Percentiles rank a stretch among this genome's conserved stretches.
phyloP scores from a whole-genome alignment of 2,113 vertebrate genomes.

The Oncorhynchus gorbuscha region DNA sequence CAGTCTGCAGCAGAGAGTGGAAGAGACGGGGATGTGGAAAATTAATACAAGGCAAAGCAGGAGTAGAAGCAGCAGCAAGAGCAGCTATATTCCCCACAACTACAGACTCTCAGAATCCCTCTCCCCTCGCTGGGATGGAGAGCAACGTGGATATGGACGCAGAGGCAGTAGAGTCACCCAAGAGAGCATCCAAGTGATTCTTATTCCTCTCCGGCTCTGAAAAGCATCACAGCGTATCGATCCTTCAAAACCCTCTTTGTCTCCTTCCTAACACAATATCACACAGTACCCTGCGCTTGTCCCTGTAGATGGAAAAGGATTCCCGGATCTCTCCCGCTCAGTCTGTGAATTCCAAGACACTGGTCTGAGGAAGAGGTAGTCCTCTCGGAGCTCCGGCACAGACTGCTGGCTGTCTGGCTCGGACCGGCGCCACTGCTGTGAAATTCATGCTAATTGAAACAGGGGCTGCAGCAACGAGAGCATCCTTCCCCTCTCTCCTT shows the following conservation, averaged over 20 bases:
- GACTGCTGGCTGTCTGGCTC: conserved; percentile 29
- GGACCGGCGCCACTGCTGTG: conserved; percentile 41
- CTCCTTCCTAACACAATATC: conserved; percentile 30
- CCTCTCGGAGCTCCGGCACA: conserved; percentile 49
- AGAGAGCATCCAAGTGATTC: conserved; percentile 35
- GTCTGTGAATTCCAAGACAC: background rate
- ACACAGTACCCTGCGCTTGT: background rate
- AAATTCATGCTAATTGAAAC: conserved; percentile 79
- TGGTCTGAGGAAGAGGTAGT: conserved; percentile 32
- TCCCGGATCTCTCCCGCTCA: conserved; percentile 15
- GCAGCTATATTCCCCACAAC: conserved; percentile 53
- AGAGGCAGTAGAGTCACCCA: background rate
- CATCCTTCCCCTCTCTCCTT: conserved; percentile 56
- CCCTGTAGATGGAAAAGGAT: background rate
- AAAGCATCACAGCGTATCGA: background rate
- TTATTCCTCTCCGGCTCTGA: conserved; percentile 36
- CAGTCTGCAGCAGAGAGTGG: no score
- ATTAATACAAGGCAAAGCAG: conserved; percentile 17
- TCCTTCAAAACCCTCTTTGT: conserved; percentile 35
- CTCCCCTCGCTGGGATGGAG: conserved; percentile 11
- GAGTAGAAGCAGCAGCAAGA: conserved; percentile 9
- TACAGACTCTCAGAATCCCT: conserved; percentile 27
- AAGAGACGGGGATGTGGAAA: conserved; percentile 35
- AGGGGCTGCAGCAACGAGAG: conserved; percentile 70
- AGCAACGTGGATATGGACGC: background rate